Evolutionary conservation across 1,140 invertebrate species (phyloP).

Genomic region (Carposina sasakii): DNA sequence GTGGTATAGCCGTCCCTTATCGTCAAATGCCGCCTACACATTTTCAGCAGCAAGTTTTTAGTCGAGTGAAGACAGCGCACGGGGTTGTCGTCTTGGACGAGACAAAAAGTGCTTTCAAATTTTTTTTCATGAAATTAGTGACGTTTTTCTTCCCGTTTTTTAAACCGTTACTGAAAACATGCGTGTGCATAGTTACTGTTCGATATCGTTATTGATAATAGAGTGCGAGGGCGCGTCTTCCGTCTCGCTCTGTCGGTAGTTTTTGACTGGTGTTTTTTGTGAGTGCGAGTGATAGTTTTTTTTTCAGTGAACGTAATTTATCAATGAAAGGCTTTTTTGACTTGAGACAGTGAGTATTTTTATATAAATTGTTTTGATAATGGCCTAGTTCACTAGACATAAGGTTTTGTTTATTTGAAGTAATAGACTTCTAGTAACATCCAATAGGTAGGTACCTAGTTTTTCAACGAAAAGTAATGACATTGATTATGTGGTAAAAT

Average conservation of each 20-base stretch:
- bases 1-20: conserved; percentile 39
- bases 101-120: conserved; percentile 28
- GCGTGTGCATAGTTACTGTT: too few relatives aligned
- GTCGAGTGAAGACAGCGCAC: conserved; percentile 50
- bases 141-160: conserved; percentile 25
- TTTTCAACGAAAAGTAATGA: too few relatives aligned
- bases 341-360: too few relatives aligned
- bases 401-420: too few relatives aligned
- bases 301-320: conserved; percentile 44
- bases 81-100: conserved; percentile 37
- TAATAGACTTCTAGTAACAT: too few relatives aligned
- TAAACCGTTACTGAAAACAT: too few relatives aligned
- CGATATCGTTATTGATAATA: conserved; percentile 47
- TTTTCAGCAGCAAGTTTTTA: conserved; percentile 60
- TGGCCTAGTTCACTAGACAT: too few relatives aligned
- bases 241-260: conserved; percentile 30
- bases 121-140: conserved; percentile 19
- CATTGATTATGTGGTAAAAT: too few relatives aligned
- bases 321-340: too few relatives aligned
- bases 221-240: too few relatives aligned
- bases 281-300: conserved; percentile 31
- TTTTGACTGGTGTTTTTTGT: conserved; percentile 35
- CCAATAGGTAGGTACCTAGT: too few relatives aligned
- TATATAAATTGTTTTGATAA: too few relatives aligned
- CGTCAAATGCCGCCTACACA: conserved; percentile 51